Percentiles rank a stretch among this genome's conserved stretches.
These are phyloP conservation scores for Protobothrops mucrosquamatus DNA, from an alignment of 2,113 vertebrate genomes.

Conservation along the genomic window DNA sequence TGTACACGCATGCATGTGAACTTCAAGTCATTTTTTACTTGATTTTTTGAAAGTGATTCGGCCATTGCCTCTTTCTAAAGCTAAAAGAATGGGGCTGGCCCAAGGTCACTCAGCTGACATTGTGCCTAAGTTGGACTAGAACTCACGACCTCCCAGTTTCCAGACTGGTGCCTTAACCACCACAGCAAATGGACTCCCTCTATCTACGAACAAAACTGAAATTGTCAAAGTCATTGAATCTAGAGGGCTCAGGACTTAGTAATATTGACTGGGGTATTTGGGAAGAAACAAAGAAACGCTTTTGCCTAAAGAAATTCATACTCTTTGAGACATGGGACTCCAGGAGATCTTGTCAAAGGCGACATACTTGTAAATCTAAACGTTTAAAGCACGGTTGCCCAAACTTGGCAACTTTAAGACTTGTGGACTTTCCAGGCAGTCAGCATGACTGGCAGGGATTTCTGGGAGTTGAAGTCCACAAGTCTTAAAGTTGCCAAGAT, in stretches of 20 bases:
- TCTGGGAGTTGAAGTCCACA: neutral
- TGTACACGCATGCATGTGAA: neutral
- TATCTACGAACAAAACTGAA: neutral
- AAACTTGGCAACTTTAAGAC: too few relatives aligned
- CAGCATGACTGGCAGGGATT: neutral
- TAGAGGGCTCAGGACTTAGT: neutral
- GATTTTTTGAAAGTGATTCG: neutral
- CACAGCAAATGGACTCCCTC: neutral
- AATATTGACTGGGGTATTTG: neutral
- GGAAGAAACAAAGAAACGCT: neutral
- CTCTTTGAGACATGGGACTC: too few relatives aligned
- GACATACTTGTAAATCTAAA: too few relatives aligned
- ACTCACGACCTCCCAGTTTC: neutral
- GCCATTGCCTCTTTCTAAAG: neutral
- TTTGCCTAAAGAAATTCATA: neutral
- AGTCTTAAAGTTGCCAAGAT: neutral
- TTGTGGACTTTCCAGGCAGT: too few relatives aligned
- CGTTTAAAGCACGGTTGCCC: too few relatives aligned
- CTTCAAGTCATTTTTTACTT: neutral
- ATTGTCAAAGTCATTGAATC: neutral
- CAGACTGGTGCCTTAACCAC: neutral
- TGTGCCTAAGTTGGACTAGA: neutral
- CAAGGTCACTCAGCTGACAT: neutral
- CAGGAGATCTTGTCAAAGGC: too few relatives aligned
- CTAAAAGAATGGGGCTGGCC: neutral